Base-by-base conservation (phyloP, 1,140 invertebrate genomes). In the Thaumatotibia leucotreta region DNA sequence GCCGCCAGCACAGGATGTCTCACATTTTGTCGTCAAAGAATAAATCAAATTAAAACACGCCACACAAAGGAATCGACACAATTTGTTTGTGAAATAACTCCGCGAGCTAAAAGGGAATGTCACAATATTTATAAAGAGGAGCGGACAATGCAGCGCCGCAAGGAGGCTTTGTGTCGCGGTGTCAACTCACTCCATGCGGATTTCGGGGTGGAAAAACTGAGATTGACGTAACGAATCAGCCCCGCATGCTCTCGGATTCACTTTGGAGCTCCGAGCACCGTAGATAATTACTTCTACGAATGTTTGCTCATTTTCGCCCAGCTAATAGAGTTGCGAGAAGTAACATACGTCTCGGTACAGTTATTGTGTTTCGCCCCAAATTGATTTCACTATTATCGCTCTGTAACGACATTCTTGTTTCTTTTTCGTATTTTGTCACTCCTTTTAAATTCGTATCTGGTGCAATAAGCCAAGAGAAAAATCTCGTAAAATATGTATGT, bases 121-220 rank as follows among this genome's bases (percentile, higher is more conserved):
- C 88, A 90, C 86, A 90, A 89, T 90, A 90, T 90, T 90, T 90
- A 88, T 87, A 88, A 88, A 89, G 88, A 86, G 84, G 86, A 76
- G 77, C 65, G 74, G 75, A 88, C 88, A 89, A 89, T 84, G 73
- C 69, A 72, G 74, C 86, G 67, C 85, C 74, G 82, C 83, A 80
- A 75, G 84, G 72, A 74, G 74, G 78, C 84, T 82, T 89, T 88
- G 84, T 87, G 69, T 65, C 77, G 70, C 76, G 70, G 75, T 88
- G 84, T 88, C 84, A 86, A 85, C 83, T 88, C 80, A 83, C 84
- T 88, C 82, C 85, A 88, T 90, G 88, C 85, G 84, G 86, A 91
- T 89, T 83, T 82, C 66, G 64, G 77, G 80, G 70, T 76, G 68
- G 88, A 88, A 90, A 89, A 80, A 74, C 63, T 65, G 73, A 88